Conservation (phyloP, 2,888 invertebrate species). For the Spodoptera littoralis region DNA sequence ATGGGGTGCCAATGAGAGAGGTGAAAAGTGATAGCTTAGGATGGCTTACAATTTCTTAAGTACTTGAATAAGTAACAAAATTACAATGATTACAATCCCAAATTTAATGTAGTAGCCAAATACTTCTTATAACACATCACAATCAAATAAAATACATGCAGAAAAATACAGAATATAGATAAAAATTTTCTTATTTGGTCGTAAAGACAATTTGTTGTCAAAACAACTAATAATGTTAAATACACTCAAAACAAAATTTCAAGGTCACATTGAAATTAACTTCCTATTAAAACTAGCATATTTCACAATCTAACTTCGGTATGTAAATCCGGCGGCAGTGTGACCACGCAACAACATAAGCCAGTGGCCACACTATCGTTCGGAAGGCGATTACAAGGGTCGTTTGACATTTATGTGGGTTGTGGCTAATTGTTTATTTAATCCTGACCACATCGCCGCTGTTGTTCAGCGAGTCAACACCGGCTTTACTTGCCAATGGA, state of each 20-base stretch:
- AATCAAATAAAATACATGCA: too few relatives aligned
- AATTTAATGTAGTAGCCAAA: too few relatives aligned
- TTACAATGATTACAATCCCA: not conserved
- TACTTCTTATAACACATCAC: too few relatives aligned
- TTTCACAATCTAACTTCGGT: not conserved
- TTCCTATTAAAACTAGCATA: not conserved
- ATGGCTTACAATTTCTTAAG: too few relatives aligned
- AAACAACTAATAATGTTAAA: not conserved
- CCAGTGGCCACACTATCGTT: slow-evolving; percentile 61
- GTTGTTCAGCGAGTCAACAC: slow-evolving; percentile 49
- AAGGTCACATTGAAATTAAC: too few relatives aligned
- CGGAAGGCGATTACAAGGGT: slow-evolving; percentile 73
- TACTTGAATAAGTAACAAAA: not conserved
- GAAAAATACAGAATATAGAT: too few relatives aligned
- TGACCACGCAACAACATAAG: slow-evolving; percentile 50
- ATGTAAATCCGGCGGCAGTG: slow-evolving; percentile 40
- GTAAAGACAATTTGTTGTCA: too few relatives aligned
- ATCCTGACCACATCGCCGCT: slow-evolving; percentile 50
- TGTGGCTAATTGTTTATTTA: slow-evolving; percentile 68
- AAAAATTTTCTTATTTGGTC: too few relatives aligned
- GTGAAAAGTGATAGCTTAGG: not conserved
- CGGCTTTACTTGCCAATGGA: slow-evolving; percentile 37
- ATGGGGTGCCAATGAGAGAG: slow-evolving; percentile 32
- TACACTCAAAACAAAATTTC: not conserved
- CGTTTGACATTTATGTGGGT: slow-evolving; percentile 69